phyloP scores from a whole-genome alignment of 2,113 vertebrate species.

The Carassius auratus region DNA sequence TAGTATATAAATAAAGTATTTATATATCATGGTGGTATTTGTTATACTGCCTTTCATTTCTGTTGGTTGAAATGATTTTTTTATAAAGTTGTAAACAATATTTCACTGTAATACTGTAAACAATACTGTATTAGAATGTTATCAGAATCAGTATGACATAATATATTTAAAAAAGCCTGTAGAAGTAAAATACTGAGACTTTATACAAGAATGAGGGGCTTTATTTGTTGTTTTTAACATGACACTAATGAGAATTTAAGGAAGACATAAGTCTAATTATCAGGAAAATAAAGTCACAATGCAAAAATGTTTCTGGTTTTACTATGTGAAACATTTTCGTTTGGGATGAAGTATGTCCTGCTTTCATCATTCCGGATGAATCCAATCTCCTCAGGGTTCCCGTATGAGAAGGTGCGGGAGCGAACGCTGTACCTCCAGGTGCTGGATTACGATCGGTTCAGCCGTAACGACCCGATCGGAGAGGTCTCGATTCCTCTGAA shows the following conservation, averaged over 20 bases:
- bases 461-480: slow-evolving; percentile 87
- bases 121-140: neutral
- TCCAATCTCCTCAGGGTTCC: slow-evolving; percentile 76
- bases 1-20: too few species aligned
- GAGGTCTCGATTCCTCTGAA: slow-evolving; percentile 88
- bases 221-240: neutral
- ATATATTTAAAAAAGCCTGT: neutral
- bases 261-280: neutral
- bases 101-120: neutral
- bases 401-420: slow-evolving; percentile 89
- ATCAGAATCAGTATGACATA: neutral
- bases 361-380: neutral
- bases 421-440: slow-evolving; percentile 86
- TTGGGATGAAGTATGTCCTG: neutral
- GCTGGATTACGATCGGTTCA: slow-evolving; percentile 88
- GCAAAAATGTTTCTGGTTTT: neutral
- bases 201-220: neutral
- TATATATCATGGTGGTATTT: too few species aligned
- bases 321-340: neutral
- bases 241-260: neutral
- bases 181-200: neutral
- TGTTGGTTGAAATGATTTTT: neutral
- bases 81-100: neutral
- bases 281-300: neutral
- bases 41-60: too few species aligned